These are phyloP conservation scores for Vombatus ursinus DNA, from an alignment of 2,113 vertebrate genomes.

Conservation along the genomic window DNA sequence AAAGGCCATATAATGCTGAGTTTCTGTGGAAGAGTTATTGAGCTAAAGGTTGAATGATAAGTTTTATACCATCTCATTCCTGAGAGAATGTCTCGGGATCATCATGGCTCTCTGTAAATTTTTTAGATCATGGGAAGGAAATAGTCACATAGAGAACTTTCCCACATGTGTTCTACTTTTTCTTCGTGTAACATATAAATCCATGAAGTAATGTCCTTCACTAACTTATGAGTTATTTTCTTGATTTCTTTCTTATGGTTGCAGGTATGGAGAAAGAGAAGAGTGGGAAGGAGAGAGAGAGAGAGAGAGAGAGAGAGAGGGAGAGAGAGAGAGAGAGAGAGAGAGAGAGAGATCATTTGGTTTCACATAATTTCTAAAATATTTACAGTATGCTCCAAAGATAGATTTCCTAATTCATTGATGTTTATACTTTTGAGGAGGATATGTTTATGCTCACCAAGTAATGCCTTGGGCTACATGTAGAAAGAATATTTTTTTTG, in stretches of 20 bases:
- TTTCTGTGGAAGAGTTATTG: neutral
- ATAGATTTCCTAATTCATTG: constrained; percentile 42
- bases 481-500: constrained; percentile 50
- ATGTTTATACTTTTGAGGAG: constrained; percentile 30
- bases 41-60: neutral
- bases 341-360: neutral
- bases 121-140: neutral
- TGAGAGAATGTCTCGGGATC: neutral
- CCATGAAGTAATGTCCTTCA: neutral
- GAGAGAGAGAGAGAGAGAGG: no score
- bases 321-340: no score
- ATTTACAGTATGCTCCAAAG: constrained; percentile 33
- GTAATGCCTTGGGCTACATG: constrained; percentile 50
- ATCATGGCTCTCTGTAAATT: neutral
- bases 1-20: neutral
- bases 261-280: neutral
- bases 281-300: no score
- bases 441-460: constrained; percentile 8
- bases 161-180: neutral
- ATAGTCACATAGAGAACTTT: neutral
- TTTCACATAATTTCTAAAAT: constrained; percentile 11
- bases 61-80: neutral
- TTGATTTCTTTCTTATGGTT: neutral
- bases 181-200: neutral
- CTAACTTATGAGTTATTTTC: neutral